These are phyloP conservation scores for Coreius guichenoti DNA, from an alignment of 2,797 vertebrate species.

Conservation along the genomic window DNA sequence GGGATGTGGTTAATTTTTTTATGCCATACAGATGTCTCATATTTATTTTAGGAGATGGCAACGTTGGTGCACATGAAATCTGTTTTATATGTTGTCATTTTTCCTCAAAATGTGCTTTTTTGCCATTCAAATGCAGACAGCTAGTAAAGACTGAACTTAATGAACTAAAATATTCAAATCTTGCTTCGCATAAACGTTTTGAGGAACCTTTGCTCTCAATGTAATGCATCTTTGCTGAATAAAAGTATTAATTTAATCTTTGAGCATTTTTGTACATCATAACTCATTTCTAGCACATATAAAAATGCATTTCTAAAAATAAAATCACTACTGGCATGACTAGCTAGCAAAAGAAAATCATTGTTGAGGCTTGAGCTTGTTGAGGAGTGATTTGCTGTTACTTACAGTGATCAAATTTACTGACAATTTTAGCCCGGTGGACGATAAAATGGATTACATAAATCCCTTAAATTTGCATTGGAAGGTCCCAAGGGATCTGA, in stretches of 20 bases:
- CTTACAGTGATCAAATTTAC: not conserved
- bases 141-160: not conserved
- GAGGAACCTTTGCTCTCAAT: not conserved
- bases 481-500: not conserved
- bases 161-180: not conserved
- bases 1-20: constrained; percentile 2
- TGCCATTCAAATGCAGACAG: constrained; percentile 3
- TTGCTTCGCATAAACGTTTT: not conserved
- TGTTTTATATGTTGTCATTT: not conserved
- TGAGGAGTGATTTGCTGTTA: not conserved
- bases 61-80: not conserved
- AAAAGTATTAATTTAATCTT: not conserved
- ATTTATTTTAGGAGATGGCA: constrained; percentile 21
- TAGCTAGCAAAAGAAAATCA: not conserved
- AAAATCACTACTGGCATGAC: not conserved
- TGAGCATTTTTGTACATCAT: not conserved
- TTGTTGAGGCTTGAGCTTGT: not conserved
- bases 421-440: not conserved
- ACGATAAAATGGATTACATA: not conserved
- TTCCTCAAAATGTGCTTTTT: not conserved
- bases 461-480: not conserved
- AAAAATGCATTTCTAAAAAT: not conserved
- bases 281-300: not conserved
- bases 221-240: too few species aligned
- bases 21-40: not conserved